Evolutionary conservation across 2,113 vertebrate species (phyloP).

Genomic region (Poeciliopsis turrubarensis): DNA sequence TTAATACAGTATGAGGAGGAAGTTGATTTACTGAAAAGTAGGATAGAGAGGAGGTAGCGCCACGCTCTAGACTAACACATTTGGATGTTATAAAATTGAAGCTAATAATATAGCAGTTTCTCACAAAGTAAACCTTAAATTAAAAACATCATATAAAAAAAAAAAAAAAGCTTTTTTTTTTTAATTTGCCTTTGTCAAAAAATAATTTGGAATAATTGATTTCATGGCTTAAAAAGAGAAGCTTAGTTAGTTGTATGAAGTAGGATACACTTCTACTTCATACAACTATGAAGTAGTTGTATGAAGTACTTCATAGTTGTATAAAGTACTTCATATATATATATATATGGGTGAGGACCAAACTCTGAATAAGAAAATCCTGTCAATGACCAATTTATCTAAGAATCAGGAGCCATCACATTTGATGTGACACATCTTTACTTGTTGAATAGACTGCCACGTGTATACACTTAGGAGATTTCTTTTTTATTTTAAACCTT

Average conservation of each 20-base stretch:
- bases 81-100: not conserved
- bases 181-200: not conserved
- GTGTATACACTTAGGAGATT: not conserved
- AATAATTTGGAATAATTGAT: not conserved
- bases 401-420: not conserved
- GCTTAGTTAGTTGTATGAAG: not conserved
- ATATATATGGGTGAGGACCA: not conserved
- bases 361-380: not conserved
- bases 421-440: not conserved
- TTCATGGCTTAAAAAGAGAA: not conserved
- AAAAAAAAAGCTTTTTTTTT: too few species aligned
- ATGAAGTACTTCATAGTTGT: too few species aligned
- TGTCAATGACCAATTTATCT: not conserved
- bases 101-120: not conserved
- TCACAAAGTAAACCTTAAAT: not conserved
- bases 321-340: too few species aligned
- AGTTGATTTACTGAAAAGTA: not conserved
- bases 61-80: not conserved
- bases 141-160: not conserved
- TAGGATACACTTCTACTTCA: too few species aligned
- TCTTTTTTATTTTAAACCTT: constrained; percentile 10
- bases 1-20: not conserved
- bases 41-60: not conserved
- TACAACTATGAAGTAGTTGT: too few species aligned
- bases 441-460: constrained; percentile 2